Base-by-base conservation (phyloP, 2,113 vertebrate species). In the Mastomys coucha region DNA sequence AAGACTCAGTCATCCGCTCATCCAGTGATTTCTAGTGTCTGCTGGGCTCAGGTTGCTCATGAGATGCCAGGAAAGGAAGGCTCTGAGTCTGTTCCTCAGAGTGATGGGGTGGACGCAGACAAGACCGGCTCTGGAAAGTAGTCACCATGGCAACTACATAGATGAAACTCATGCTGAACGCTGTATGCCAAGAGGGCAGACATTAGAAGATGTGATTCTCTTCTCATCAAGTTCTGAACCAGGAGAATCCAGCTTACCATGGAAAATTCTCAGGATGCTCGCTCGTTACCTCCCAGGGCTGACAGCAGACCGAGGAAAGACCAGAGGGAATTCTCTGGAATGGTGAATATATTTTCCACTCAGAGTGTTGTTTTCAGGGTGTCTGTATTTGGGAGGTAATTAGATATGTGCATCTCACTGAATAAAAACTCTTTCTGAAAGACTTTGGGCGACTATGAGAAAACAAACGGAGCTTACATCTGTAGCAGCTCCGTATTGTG, bases 41-140 rank as follows among this genome's bases (percentile, higher is more conserved):
- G 1, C 4, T 4, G 7, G 1, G 45, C 85, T 51, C 45, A 2
- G 1, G 39, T 22, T 7, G n/a, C n/a, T 65, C 65, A n/a, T 14
- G 1, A 16, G 53, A 24, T 13, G 14, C 36, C 65, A 76, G 51
- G 65, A 36, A 42, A n/a, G 65, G n/a, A 65, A 82, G 56, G n/a
- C 14, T 42, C 39, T 33, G 63, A 26, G 19, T 4, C 56, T 9
- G 8, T 45, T 20, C 56, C 76, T 60, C 56, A 39, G 16, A 9
- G 28, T 39, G 33, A 31, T 16, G 28, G 36, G n/a, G 28, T 39
- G 20, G 60, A 13, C 6, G 36, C 22, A 14, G 7, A 17, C 60
- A 16, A 96, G 67, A 63, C 7, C 58, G 7, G 81, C 60, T 0
- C 0, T 36, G 31, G 45, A 53, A 80, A 51, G 45, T 22, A 45